Percentiles rank a stretch among this genome's conserved stretches.
Evolutionary conservation across 2,888 invertebrate species (phyloP).

Genomic region (Dryococelus australis): DNA sequence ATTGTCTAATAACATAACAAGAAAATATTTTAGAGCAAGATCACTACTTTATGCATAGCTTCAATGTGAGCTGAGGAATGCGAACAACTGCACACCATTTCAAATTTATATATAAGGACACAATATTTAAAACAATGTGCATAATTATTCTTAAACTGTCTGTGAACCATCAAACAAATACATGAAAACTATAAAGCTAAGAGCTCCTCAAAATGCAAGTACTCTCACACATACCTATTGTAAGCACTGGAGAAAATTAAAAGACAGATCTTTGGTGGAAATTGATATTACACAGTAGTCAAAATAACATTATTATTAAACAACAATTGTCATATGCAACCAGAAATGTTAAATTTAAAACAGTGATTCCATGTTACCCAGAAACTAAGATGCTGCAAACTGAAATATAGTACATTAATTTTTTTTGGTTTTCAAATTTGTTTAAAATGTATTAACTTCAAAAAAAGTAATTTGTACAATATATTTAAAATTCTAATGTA

Average conservation of each 20-base stretch:
- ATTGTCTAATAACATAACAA: neutral
- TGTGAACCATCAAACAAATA: no score
- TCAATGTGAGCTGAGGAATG: constrained; percentile 2
- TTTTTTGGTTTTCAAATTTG: no score
- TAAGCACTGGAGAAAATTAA: neutral
- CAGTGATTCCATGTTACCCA: neutral
- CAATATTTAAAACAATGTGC: neutral
- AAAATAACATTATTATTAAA: neutral
- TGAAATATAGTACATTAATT: no score
- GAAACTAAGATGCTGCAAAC: neutral
- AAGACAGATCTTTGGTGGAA: neutral
- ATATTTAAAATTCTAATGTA: neutral
- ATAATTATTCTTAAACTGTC: neutral
- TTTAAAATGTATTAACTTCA: neutral
- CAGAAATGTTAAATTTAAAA: neutral
- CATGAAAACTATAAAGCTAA: neutral
- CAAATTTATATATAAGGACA: neutral
- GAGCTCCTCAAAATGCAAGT: neutral
- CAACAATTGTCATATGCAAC: neutral
- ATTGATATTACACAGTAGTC: neutral
- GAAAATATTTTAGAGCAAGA: neutral
- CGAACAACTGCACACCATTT: neutral
- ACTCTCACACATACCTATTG: neutral
- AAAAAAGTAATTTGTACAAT: neutral
- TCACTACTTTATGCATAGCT: neutral